Conservation (phyloP, 2,888 invertebrate genomes). For the Yponomeuta sedellus region DNA sequence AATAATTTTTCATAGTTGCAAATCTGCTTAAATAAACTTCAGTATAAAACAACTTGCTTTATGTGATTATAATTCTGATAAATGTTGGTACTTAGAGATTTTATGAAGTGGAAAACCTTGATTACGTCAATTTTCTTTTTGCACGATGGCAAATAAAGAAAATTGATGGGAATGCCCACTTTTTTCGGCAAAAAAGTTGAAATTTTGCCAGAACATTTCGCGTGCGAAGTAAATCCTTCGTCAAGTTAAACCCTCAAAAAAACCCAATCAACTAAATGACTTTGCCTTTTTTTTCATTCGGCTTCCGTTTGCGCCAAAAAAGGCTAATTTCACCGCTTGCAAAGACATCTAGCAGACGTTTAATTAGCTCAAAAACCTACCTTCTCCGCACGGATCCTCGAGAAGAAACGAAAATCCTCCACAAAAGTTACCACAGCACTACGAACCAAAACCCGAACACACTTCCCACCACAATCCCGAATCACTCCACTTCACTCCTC, state of each 20-base stretch:
- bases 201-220: neutral
- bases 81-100: neutral
- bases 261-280: neutral
- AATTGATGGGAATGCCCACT: neutral
- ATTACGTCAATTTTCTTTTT: neutral
- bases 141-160: neutral
- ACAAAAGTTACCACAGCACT: neutral
- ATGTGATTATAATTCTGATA: no score
- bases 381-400: neutral
- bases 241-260: neutral
- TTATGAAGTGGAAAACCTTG: neutral
- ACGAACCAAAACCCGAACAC: neutral
- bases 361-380: neutral
- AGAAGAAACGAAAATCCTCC: neutral
- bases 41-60: no score
- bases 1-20: no score
- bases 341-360: neutral
- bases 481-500: neutral
- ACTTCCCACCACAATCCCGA: neutral
- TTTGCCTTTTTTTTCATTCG: neutral
- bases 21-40: no score
- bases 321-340: neutral
- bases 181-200: neutral
- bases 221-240: neutral
- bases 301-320: neutral